Percentiles rank a stretch among this genome's conserved stretches.
Evolutionary conservation across 2,797 vertebrate species (phyloP).

Genomic region (Pseudochromis fuscus): DNA sequence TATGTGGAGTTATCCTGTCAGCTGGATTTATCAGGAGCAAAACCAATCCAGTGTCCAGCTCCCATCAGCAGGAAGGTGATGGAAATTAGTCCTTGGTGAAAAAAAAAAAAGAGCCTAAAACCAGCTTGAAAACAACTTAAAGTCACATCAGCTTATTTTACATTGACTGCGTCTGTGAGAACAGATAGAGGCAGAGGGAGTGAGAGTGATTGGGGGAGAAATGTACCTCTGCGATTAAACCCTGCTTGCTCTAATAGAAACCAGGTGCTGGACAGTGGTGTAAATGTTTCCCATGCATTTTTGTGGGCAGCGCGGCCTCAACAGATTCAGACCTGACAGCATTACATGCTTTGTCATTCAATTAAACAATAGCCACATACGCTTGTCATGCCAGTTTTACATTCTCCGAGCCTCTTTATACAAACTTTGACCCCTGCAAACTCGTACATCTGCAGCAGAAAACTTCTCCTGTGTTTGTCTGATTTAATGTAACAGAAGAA

Average conservation of each 20-base stretch:
- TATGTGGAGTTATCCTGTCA: constrained; percentile 24
- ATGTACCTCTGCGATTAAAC: constrained; percentile 75
- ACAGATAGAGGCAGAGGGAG: constrained; percentile 20
- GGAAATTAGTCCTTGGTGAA: constrained; percentile 18
- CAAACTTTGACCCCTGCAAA: constrained; percentile 48
- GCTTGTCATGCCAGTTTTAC: constrained; percentile 72
- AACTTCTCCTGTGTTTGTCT: constrained; percentile 7
- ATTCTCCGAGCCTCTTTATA: constrained; percentile 62
- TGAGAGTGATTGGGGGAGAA: constrained; percentile 61
- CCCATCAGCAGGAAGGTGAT: constrained; percentile 31
- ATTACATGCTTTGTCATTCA: constrained; percentile 86
- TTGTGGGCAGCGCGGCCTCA: constrained; percentile 69
- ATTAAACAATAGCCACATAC: constrained; percentile 79
- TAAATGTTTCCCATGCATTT: constrained; percentile 84
- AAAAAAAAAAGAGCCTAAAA: constrained; percentile 13
- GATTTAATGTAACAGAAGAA: constrained; percentile 10
- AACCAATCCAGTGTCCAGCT: constrained; percentile 25
- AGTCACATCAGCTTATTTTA: constrained; percentile 51
- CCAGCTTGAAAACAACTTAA: constrained; percentile 28
- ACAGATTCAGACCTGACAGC: constrained; percentile 80
- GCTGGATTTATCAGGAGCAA: constrained; percentile 32
- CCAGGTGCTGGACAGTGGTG: constrained; percentile 79
- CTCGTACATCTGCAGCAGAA: background rate
- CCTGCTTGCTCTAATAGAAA: constrained; percentile 77
- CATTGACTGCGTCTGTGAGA: constrained; percentile 46